Evolutionary conservation across 1,140 invertebrate species (phyloP).

Genomic region (Heliothis virescens): DNA sequence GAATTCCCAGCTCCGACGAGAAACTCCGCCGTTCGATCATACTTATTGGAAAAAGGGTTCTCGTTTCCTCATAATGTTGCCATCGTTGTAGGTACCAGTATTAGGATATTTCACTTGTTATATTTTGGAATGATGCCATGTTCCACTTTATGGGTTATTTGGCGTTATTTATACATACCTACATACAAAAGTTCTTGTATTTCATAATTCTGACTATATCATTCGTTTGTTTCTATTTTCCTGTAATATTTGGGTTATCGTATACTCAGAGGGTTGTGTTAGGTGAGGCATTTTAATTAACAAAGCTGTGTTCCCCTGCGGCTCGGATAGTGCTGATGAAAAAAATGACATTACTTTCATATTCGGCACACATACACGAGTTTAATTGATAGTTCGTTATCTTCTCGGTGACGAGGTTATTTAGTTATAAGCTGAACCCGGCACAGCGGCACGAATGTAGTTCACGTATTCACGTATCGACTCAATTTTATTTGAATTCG

Average conservation of each 20-base stretch:
- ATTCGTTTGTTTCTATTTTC: slow-evolving; percentile 22
- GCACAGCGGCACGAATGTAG: slow-evolving; percentile 52
- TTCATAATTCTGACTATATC: slow-evolving; percentile 27
- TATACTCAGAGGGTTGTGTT: slow-evolving; percentile 13
- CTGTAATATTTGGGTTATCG: slow-evolving; percentile 28
- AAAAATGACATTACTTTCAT: slow-evolving; percentile 61
- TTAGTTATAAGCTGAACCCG: slow-evolving; percentile 67
- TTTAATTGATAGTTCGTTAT: slow-evolving; percentile 71
- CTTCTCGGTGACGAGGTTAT: slow-evolving; percentile 62
- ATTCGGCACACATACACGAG: slow-evolving; percentile 57
- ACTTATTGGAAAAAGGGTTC: slow-evolving; percentile 74
- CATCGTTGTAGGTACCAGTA: slow-evolving; percentile 63
- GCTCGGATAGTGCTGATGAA: slow-evolving; percentile 41
- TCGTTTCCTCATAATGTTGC: slow-evolving; percentile 60
- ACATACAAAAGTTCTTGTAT: slow-evolving; percentile 33
- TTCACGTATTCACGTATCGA: slow-evolving; percentile 59
- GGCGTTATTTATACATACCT: slow-evolving; percentile 37
- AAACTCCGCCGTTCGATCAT: slow-evolving; percentile 78
- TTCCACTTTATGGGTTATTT: slow-evolving; percentile 40
- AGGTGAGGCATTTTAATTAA: slow-evolving; percentile 41
- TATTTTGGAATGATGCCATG: slow-evolving; percentile 59
- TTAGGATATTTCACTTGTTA: slow-evolving; percentile 60
- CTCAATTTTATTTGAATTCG: slow-evolving; percentile 74
- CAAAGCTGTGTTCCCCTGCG: slow-evolving; percentile 27
- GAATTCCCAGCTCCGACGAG: slow-evolving; percentile 70